These are phyloP conservation scores for Argopecten irradians DNA, from an alignment of 1,140 invertebrate species.

Conservation along the genomic window DNA sequence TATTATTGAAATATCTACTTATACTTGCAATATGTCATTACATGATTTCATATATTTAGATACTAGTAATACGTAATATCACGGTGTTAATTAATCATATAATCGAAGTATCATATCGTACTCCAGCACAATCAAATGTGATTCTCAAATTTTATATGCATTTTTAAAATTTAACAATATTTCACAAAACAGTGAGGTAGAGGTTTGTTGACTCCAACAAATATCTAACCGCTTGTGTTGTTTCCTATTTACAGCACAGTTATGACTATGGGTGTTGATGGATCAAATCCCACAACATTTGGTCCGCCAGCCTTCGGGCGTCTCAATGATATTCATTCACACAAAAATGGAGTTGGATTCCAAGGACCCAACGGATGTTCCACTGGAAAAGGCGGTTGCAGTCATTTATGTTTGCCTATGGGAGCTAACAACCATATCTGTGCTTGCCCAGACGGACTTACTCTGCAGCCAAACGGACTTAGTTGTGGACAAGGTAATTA, in stretches of 20 bases:
- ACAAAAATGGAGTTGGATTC: constrained; percentile 56
- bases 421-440: constrained; percentile 81
- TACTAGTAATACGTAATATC: neutral
- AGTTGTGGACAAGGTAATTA: constrained; percentile 81
- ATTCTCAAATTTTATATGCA: neutral
- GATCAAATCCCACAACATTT: constrained; percentile 35
- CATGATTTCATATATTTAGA: neutral
- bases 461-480: constrained; percentile 85
- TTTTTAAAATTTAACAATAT: neutral
- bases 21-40: too few species aligned
- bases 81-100: too few species aligned
- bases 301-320: constrained; percentile 59
- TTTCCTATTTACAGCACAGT: constrained; percentile 49
- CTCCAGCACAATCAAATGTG: too few species aligned
- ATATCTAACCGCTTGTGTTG: neutral
- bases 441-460: constrained; percentile 88
- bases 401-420: constrained; percentile 94
- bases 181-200: neutral
- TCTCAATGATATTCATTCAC: constrained; percentile 60
- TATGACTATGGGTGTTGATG: constrained; percentile 52
- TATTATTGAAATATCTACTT: neutral
- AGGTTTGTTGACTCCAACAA: too few species aligned
- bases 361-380: constrained; percentile 61
- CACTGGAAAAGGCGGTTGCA: constrained; percentile 85
- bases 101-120: too few species aligned